Percentiles rank a stretch among this genome's conserved stretches.
phyloP scores from a whole-genome alignment of 1,140 invertebrate genomes.

The Drosophila micromelanica region DNA sequence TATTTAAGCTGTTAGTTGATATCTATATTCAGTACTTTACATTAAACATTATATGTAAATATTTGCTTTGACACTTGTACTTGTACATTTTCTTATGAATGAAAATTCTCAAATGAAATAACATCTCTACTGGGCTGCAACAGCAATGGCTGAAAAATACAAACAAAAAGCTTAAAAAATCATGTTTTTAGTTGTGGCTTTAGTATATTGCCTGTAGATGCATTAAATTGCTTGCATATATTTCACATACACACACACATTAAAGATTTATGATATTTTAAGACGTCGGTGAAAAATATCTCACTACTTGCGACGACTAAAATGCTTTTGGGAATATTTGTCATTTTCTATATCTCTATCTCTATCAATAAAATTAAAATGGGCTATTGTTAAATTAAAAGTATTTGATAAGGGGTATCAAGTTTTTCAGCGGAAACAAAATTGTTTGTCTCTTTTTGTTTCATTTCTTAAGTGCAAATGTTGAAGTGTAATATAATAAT shows the following conservation, averaged over 20 bases:
- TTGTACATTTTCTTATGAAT: not conserved
- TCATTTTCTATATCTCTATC: not conserved
- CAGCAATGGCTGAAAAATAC: too few relatives aligned
- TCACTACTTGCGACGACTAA: not conserved
- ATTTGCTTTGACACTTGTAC: not conserved
- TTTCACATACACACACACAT: too few relatives aligned
- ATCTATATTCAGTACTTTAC: too few relatives aligned
- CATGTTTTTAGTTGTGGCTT: too few relatives aligned
- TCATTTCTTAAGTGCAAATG: slow-evolving; percentile 5
- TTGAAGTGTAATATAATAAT: slow-evolving; percentile 9
- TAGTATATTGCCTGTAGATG: too few relatives aligned
- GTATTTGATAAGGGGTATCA: not conserved
- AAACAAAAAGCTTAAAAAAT: too few relatives aligned
- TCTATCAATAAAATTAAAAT: not conserved
- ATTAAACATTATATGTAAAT: not conserved
- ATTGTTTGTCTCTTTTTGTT: not conserved
- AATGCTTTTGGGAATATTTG: not conserved
- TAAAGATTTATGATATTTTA: too few relatives aligned
- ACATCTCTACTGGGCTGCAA: too few relatives aligned
- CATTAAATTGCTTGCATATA: too few relatives aligned
- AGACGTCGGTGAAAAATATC: too few relatives aligned
- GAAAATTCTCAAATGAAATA: too few relatives aligned
- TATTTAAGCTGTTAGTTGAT: too few relatives aligned
- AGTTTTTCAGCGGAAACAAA: not conserved
- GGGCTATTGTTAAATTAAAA: not conserved